Base-by-base conservation (phyloP, 2,888 invertebrate species). In the Mycalesis mineus region DNA sequence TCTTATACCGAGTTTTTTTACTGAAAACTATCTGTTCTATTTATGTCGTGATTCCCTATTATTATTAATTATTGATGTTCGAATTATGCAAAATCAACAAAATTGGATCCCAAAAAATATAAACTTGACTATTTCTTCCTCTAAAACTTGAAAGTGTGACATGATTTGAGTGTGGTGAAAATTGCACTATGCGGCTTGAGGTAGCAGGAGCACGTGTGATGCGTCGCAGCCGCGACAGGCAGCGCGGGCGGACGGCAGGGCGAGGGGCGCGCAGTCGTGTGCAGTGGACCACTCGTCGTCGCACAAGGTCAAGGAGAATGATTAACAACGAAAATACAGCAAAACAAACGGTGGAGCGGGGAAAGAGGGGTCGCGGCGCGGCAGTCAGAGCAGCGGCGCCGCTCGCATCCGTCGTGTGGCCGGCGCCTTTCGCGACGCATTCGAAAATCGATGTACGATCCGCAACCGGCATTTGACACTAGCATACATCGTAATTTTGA, bases 231-330 rank as follows among this genome's bases (percentile, higher is more conserved):
- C 73, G 78, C 78, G 79, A 74, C 78, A 78, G 79, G 79, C 79
- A 75, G 69, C 75, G 80, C 81, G 82, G 78, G 80, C 68, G 79
- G 77, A 73, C 68, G 68, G 79, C 74, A 72, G 79, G 80, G 83
- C 70, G 83, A 78, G 86, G 87, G 86, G 86, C 83, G 83, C 79
- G 80, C 84, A 84, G 80, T 86, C 85, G 84, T 87, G 88, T 88
- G 86, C 86, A 88, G 88, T 87, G 87, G 89, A 87, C 88, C 88
- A 89, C 88, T 88, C 84, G 78, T 79, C 88, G 84, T 84, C 87
- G 89, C 86, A 86, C 88, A 88, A 88, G 88, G 89, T 90, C 88
- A 88, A 90, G 90, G 90, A 89, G 90, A 90, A 91, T 90, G 90
- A 90, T 90, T 90, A 91, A 88, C 88, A 87, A 87, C 87, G 86